These are phyloP conservation scores for Linyphia triangularis DNA, from an alignment of 2,888 invertebrate genomes.

Conservation along the genomic window DNA sequence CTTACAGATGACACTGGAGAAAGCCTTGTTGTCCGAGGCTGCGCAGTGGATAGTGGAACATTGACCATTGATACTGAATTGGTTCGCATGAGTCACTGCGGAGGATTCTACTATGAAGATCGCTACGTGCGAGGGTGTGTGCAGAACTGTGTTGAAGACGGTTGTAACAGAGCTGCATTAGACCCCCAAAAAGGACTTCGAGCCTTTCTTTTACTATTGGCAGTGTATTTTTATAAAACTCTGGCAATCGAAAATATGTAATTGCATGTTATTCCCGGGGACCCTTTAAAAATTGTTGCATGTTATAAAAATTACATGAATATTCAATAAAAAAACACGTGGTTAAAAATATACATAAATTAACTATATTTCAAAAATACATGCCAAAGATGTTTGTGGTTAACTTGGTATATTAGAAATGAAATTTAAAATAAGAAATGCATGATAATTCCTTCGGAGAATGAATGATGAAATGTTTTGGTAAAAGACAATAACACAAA, in stretches of 20 bases:
- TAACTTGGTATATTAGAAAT: no score
- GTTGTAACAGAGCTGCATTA: constrained; percentile 78
- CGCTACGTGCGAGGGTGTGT: constrained; percentile 79
- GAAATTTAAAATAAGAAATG: no score
- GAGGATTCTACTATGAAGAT: constrained; percentile 81
- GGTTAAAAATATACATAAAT: no score
- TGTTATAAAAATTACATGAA: no score
- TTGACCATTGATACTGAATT: constrained; percentile 82
- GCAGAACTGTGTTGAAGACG: constrained; percentile 78
- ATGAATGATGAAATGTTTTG: no score
- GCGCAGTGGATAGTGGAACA: constrained; percentile 82
- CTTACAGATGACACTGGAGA: constrained; percentile 78
- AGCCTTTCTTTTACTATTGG: background rate
- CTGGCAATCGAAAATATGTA: background rate
- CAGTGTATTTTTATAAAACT: background rate
- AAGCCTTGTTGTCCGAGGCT: constrained; percentile 81
- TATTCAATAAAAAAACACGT: no score
- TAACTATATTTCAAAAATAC: no score
- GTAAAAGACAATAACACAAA: no score
- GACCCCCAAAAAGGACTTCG: background rate
- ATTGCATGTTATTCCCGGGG: no score
- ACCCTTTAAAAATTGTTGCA: no score
- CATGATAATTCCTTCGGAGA: no score
- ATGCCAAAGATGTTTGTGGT: no score
- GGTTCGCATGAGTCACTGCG: constrained; percentile 82